Base-by-base conservation (phyloP, 2,888 invertebrate genomes). In the Xestia xanthographa region DNA sequence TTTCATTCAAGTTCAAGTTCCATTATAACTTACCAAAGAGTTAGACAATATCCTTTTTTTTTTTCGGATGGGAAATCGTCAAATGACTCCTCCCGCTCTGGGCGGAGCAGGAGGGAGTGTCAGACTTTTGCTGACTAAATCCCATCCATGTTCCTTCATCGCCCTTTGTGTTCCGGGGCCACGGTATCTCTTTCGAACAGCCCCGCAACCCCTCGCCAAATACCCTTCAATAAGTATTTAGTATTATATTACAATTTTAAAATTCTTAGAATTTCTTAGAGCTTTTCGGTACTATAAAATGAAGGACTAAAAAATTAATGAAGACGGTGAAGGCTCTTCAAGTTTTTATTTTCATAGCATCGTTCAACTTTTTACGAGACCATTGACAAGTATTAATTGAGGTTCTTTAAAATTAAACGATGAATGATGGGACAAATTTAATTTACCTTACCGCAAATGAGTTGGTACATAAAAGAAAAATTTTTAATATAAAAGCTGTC, bases 301-400 rank as follows among this genome's bases (percentile, higher is more conserved):
- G 6, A 70, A 62, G 29, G 38, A 62, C 53, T 79, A 48, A 50
- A 82, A 80, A 68, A 72, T 11, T 66, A 22, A 72, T 69, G 22
- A 34, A 67, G 67, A 83, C 43, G 29, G 5, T 72, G 60, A 58
- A 43, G 34, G 11, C 48, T 56, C 66, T 79, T 69, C 34, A 43
- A 66, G 22, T 83, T 80, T 83, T 72, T 72, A 79, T 72, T 72
- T 83, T 79, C 50, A 83, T 69, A 41, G 29, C 68, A 34, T 70
- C 72, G 58, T 74, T 72, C 29, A 71, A 58, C 17, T 58, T 70
- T 78, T 84, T 82, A 84, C 43, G 63, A 48, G 58, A 63, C 11
- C 67, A 77, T 73, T 78, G 82, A 75, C 83, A 85, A 73, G 72
- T 69, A 77, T 72, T 80, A 72, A 84, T 77, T 80, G 60, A 81